Evolutionary conservation across 2,888 invertebrate species (phyloP).

Genomic region (Ormyrus thymus): DNA sequence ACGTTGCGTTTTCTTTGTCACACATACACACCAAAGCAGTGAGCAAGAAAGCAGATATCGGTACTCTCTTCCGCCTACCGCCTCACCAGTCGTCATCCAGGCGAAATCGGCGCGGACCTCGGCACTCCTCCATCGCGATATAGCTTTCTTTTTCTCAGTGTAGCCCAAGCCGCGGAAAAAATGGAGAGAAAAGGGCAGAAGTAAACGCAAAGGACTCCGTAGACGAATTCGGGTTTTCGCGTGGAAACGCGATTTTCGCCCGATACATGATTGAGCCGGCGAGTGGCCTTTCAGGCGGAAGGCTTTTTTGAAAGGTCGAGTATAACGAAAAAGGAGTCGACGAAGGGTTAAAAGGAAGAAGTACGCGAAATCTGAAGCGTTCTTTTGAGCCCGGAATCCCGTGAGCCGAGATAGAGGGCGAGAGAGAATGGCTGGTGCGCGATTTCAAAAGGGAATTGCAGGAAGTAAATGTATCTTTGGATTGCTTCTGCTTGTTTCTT

Average conservation of each 20-base stretch:
- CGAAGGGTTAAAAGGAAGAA: slow-evolving; percentile 25
- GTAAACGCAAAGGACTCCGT: not conserved
- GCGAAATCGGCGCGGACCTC: slow-evolving; percentile 9
- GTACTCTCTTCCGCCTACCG: too few relatives aligned
- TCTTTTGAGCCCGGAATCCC: slow-evolving; percentile 21
- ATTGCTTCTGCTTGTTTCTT: not conserved
- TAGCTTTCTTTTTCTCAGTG: not conserved
- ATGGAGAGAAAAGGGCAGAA: not conserved
- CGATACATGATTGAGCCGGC: slow-evolving; percentile 29
- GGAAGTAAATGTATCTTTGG: slow-evolving; percentile 17
- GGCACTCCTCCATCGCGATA: not conserved
- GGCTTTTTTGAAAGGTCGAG: slow-evolving; percentile 12
- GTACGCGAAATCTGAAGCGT: slow-evolving; percentile 14
- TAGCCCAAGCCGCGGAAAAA: not conserved
- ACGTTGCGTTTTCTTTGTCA: slow-evolving; percentile 25
- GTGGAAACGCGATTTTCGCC: slow-evolving; percentile 34
- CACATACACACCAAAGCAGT: not conserved
- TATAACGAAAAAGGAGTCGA: not conserved
- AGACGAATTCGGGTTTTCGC: slow-evolving; percentile 26
- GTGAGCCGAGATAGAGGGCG: not conserved
- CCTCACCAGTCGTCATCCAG: not conserved
- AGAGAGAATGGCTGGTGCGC: not conserved
- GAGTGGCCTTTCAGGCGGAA: slow-evolving; percentile 23
- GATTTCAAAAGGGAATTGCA: slow-evolving; percentile 15
- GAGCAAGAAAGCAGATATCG: too few relatives aligned